phyloP scores from a whole-genome alignment of 2,888 invertebrate species.

The Glyphotaelius pellucidus region DNA sequence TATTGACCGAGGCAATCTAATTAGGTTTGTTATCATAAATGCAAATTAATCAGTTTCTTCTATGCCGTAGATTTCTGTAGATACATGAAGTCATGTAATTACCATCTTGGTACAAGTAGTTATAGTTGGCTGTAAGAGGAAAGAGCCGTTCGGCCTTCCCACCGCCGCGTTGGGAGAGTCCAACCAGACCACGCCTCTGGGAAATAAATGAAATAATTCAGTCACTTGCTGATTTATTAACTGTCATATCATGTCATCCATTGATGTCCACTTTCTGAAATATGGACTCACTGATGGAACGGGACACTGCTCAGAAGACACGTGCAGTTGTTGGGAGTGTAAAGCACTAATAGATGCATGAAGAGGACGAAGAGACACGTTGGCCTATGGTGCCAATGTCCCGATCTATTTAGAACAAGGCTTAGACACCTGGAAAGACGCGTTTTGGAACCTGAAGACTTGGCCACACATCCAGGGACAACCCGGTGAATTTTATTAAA shows the following conservation, averaged over 20 bases:
- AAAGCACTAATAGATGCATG: too few species aligned
- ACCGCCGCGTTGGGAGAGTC: not conserved
- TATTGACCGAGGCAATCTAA: not conserved
- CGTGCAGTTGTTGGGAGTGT: too few species aligned
- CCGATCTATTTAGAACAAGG: too few species aligned
- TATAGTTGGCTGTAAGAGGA: not conserved
- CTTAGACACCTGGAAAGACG: too few species aligned
- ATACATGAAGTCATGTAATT: not conserved
- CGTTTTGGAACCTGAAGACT: too few species aligned
- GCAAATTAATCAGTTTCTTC: not conserved
- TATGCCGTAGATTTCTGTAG: not conserved
- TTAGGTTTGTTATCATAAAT: not conserved
- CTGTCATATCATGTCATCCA: not conserved
- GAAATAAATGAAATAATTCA: not conserved
- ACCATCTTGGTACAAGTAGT: not conserved
- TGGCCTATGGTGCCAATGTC: too few species aligned
- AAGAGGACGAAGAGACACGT: too few species aligned
- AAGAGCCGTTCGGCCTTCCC: not conserved
- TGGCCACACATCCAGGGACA: too few species aligned
- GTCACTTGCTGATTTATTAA: not conserved
- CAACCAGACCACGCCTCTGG: constrained; percentile 7
- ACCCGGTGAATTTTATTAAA: too few species aligned
- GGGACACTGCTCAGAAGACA: too few species aligned
- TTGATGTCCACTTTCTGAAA: not conserved
- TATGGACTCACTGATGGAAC: too few species aligned